Conservation (phyloP, 2,797 vertebrate genomes). For the Mastacembelus armatus region DNA sequence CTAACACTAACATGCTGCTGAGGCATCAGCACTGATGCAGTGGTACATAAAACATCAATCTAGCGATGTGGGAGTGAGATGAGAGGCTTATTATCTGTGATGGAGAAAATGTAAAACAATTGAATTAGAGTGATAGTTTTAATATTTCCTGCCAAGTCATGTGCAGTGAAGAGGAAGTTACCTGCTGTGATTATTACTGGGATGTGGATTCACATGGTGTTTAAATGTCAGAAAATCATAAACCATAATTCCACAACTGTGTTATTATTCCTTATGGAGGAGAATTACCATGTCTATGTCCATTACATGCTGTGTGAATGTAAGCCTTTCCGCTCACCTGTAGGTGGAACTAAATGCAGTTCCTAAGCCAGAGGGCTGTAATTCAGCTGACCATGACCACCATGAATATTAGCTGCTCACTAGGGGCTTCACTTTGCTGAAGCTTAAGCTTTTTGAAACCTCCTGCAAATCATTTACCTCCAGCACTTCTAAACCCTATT, state of each 20-base stretch:
- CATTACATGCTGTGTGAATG: not conserved
- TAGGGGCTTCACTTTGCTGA: slow-evolving; percentile 34
- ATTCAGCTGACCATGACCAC: slow-evolving; percentile 47
- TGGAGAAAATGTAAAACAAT: too few species aligned
- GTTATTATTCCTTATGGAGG: not conserved
- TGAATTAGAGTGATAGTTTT: too few species aligned
- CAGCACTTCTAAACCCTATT: slow-evolving; percentile 43
- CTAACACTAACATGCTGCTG: not conserved
- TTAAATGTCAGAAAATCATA: slow-evolving; percentile 8
- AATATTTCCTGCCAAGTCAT: too few species aligned
- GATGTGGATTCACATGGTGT: not conserved
- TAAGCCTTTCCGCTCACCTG: slow-evolving; percentile 17
- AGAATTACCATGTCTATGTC: not conserved
- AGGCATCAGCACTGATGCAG: too few species aligned
- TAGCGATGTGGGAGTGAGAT: too few species aligned
- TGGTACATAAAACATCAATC: not conserved
- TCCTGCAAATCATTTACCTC: slow-evolving; percentile 47
- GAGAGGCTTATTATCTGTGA: too few species aligned
- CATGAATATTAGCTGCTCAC: slow-evolving; percentile 42
- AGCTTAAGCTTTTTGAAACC: slow-evolving; percentile 37
- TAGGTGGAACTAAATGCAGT: slow-evolving; percentile 7
- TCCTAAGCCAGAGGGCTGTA: not conserved
- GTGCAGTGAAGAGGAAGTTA: too few species aligned
- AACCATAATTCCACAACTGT: not conserved
- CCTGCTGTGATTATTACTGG: too few species aligned